Evolutionary conservation across 1,140 invertebrate species (phyloP), one percentile per base, ranked within the genome.

Genomic region (Hycleus cichorii): DNA sequence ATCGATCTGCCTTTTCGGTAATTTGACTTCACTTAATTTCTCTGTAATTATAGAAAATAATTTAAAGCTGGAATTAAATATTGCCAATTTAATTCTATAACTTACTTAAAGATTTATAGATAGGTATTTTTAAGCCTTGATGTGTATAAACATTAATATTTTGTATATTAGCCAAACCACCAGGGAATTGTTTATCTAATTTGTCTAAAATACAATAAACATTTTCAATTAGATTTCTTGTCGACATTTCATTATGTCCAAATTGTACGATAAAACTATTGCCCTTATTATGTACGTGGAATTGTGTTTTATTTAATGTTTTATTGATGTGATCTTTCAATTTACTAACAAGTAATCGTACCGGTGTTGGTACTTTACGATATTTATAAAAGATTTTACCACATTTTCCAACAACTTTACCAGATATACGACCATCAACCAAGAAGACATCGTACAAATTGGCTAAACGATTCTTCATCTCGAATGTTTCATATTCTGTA

Each of bases 401-500:
- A 4, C 85, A 69, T 42, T 82, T 69, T 59, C 83, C 79, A 10
- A 79, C 76, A 3, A 84, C 71, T 61, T 84, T 80, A 12, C 78
- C 83, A 47, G 78, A 67, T 6, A 87, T 80, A 71, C 76, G 76
- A 38, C 80, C 81, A 68, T 86, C 84, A 4, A 80, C 77, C 54
- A 87, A 75, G 57, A 85, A 85, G 38, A 77, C 72, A 66, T 87
- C 84, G 68, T 85, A 83, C 55, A 80, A 78, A 18, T 76, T 78
- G 4, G 81, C 65, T 1, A 87, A 70, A 62, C 81, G 80, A 24
- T 77, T 73, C 67, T 80, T 83, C 65, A 83, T 68, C 72, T 86
- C 84, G 74, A 75, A 85, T 39, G 84, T 83, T 63, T 81, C 79
- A 72, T 82, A 84, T 70, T 86, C 84, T 2, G 81, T 81, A 69